A percentile compares a stretch with the other conserved stretches of the same genome.
Conservation (phyloP, 1,140 invertebrate genomes). For the Drosophila sproati region DNA sequence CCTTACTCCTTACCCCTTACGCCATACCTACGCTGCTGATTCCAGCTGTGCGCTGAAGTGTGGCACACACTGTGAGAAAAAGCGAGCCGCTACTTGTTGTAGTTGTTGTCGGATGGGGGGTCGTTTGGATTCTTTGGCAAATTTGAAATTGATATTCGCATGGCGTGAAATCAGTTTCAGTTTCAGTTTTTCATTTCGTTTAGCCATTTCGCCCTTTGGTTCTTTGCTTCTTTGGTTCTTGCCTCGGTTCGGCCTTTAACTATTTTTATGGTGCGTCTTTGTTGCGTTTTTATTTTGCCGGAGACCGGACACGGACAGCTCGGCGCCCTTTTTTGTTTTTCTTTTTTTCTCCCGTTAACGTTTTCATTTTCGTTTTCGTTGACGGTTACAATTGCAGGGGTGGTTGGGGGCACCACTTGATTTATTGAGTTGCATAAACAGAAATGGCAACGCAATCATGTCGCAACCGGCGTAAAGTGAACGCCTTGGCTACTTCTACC, state of each 20-base stretch:
- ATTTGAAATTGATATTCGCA: slow-evolving; percentile 84
- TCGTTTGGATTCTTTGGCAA: slow-evolving; percentile 43
- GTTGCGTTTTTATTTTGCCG: slow-evolving; percentile 54
- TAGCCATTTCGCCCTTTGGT: slow-evolving; percentile 48
- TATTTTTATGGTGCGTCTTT: slow-evolving; percentile 65
- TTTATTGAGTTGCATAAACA: slow-evolving; percentile 84
- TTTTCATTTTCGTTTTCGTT: slow-evolving; percentile 3
- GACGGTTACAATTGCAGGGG: slow-evolving; percentile 23
- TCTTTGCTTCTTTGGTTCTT: neutral
- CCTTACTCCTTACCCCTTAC: neutral
- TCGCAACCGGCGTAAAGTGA: slow-evolving; percentile 53
- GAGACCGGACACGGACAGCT: neutral
- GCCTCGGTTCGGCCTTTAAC: slow-evolving; percentile 41
- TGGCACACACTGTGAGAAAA: slow-evolving; percentile 13
- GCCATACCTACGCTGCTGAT: neutral
- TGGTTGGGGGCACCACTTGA: slow-evolving; percentile 60
- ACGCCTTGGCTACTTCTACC: slow-evolving; percentile 28
- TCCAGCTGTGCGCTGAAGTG: slow-evolving; percentile 40
- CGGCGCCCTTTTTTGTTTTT: slow-evolving; percentile 13
- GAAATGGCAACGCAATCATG: slow-evolving; percentile 83
- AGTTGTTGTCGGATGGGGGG: slow-evolving; percentile 18
- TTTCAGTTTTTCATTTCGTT: slow-evolving; percentile 55
- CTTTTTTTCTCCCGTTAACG: neutral
- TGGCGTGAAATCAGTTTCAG: slow-evolving; percentile 77
- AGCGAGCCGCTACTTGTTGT: slow-evolving; percentile 25